phyloP scores from a whole-genome alignment of 2,113 vertebrate species.

The Nematolebias whitei region DNA sequence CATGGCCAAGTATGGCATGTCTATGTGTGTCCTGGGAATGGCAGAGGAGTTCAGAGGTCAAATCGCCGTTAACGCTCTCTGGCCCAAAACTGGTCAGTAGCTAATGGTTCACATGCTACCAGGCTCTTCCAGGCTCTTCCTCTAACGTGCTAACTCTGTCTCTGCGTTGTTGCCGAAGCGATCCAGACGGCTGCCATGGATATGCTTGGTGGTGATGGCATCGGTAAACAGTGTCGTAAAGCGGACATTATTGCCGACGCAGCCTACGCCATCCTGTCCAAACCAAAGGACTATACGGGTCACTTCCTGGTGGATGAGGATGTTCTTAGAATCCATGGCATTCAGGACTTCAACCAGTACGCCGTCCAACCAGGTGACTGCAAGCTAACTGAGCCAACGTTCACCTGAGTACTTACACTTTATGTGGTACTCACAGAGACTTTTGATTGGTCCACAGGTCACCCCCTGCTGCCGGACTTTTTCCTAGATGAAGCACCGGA shows the following conservation, averaged over 20 bases:
- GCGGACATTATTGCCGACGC: constrained; percentile 94
- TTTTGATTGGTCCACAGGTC: constrained; percentile 79
- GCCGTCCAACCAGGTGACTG: constrained; percentile 89
- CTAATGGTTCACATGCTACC: constrained; percentile 9
- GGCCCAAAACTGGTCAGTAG: constrained; percentile 91
- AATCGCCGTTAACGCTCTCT: constrained; percentile 95
- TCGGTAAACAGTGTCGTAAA: constrained; percentile 91
- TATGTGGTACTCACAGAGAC: not conserved
- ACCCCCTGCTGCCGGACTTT: constrained; percentile 92
- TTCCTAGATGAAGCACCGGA: constrained; percentile 86
- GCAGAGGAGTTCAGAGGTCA: constrained; percentile 95
- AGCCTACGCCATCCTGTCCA: constrained; percentile 89
- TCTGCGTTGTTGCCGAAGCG: constrained; percentile 70
- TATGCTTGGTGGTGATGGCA: constrained; percentile 88
- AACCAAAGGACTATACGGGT: constrained; percentile 87
- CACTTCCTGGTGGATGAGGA: constrained; percentile 94
- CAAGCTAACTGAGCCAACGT: not conserved
- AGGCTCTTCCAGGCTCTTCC: not conserved
- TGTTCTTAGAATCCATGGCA: constrained; percentile 86
- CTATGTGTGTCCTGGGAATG: constrained; percentile 98
- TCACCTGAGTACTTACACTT: not conserved
- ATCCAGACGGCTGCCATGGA: constrained; percentile 95
- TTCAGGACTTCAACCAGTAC: constrained; percentile 89
- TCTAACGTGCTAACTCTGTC: not conserved
- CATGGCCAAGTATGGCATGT: constrained; percentile 98